Base-by-base conservation (phyloP, 2,888 invertebrate species). In the Plebejus melissa region DNA sequence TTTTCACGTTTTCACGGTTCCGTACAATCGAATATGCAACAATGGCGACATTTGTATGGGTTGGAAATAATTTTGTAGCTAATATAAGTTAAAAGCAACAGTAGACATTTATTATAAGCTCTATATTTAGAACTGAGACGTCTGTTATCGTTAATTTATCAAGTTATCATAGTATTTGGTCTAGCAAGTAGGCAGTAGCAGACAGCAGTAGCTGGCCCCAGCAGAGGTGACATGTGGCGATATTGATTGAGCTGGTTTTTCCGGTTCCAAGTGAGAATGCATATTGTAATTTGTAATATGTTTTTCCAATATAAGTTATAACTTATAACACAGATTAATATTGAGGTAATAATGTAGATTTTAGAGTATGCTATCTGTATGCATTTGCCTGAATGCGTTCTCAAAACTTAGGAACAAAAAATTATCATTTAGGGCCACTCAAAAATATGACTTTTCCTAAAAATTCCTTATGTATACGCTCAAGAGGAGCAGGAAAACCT, bases 231-330 rank as follows among this genome's bases (percentile, higher is more conserved):
- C 28, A 11, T 28, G 28, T 28, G 28, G 9, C 28, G 28, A 28
- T 60, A 60, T 60, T 28, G 60, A 60, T 60, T 11, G 60, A 60
- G 60, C 60, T 28, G 60, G 60, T 60, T 60, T 60, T 28, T 28
- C 60, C 60, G 60, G 60, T 60, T 60, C 11, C 28, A 28, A 28
- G 4, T 28, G 22, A 28, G 28, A 60, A 9, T 60, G 60, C 28
- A 60, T 7, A 60, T 60, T 60, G 9, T 60, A 28, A 9, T 28
- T 28, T 58, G 6, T 32, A 32, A 32, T 32, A 60, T 9, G 28
- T 60, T 60, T 60, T 9, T 58, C 60, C 28, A 60, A 7, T 60
- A 1, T 60, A 4, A 60, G 60, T 60, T 9, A 9, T 38, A 38
- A 58, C 32, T 32, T 32, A 22, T 22, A 60, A 22, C 9, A 28